These are phyloP conservation scores for Myotis myotis DNA, from an alignment of 2,797 vertebrate genomes.

Conservation along the genomic window DNA sequence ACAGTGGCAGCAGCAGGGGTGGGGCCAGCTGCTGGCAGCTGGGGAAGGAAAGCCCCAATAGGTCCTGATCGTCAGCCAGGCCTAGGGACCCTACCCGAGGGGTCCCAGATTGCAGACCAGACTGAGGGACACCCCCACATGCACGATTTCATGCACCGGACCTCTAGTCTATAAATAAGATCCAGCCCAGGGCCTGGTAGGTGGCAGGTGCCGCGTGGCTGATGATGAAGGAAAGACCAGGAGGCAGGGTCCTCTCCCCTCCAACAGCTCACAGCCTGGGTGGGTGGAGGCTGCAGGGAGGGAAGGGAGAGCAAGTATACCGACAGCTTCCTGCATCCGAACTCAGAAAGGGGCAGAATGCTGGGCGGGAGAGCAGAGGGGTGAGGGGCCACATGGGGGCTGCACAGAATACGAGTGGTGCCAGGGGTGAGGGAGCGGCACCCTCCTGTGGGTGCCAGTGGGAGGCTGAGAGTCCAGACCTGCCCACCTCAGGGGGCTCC, in stretches of 20 bases:
- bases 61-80: too few species aligned
- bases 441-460: not conserved
- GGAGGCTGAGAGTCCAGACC: rapidly evolving
- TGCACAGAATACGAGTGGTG: too few species aligned
- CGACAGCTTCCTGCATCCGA: not conserved
- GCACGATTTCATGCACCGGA: too few species aligned
- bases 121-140: too few species aligned
- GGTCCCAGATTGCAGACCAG: too few species aligned
- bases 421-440: not conserved
- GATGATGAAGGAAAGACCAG: not conserved
- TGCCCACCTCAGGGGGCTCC: not conserved
- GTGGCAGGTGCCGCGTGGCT: not conserved
- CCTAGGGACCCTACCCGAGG: too few species aligned
- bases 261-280: not conserved
- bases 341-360: not conserved
- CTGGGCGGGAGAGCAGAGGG: not conserved
- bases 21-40: too few species aligned
- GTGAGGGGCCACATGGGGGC: not conserved
- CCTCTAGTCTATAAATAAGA: too few species aligned
- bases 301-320: not conserved
- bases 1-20: too few species aligned
- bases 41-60: too few species aligned
- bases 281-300: not conserved
- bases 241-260: not conserved
- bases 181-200: too few species aligned